phyloP scores from a whole-genome alignment of 1,140 invertebrate genomes.

The Ridgeia piscesae region DNA sequence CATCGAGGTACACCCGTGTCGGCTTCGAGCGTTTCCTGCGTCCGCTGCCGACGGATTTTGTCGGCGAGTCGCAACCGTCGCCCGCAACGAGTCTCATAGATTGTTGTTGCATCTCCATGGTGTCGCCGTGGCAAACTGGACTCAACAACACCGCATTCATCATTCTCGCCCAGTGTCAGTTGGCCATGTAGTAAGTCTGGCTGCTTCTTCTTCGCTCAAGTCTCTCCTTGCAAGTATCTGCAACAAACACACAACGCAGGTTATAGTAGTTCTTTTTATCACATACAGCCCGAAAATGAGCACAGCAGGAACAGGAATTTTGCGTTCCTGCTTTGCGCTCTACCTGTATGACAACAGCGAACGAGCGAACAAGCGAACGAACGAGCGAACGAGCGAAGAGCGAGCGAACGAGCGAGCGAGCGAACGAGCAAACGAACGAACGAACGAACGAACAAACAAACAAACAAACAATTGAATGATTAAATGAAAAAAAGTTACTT shows the following conservation, averaged over 20 bases:
- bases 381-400: too few species aligned
- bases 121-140: neutral
- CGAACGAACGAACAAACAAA: too few species aligned
- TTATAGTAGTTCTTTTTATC: neutral
- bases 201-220: neutral
- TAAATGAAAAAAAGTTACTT: too few species aligned
- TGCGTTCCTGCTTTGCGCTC: neutral
- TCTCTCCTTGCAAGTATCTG: neutral
- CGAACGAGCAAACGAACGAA: too few species aligned
- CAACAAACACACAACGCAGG: neutral
- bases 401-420: too few species aligned
- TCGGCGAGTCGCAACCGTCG: neutral
- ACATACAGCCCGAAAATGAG: neutral
- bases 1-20: constrained; percentile 47
- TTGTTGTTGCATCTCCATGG: constrained; percentile 4
- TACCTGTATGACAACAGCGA: neutral
- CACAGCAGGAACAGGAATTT: neutral
- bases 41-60: constrained; percentile 13
- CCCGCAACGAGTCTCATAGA: neutral
- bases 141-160: neutral
- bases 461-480: too few species aligned
- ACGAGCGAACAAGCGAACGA: too few species aligned
- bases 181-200: neutral
- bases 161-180: neutral
- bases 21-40: constrained; percentile 56